Evolutionary conservation across 2,888 invertebrate species (phyloP).

Genomic region (Athalia rosae): DNA sequence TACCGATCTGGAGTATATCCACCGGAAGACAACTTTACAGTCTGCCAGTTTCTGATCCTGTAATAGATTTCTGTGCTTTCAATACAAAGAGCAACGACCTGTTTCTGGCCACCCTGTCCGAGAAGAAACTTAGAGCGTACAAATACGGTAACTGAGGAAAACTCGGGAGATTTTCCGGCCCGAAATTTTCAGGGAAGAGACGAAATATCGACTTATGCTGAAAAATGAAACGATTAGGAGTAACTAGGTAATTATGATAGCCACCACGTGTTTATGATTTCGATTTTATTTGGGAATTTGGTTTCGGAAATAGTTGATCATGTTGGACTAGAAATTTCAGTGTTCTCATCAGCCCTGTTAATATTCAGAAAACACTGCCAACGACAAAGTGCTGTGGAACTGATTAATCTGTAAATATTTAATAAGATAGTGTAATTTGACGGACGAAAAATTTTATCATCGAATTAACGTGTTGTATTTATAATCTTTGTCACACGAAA

Average conservation of each 20-base stretch:
- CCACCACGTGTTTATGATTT: too few species aligned
- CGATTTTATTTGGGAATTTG: too few species aligned
- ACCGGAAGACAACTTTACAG: constrained; percentile 76
- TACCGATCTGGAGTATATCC: constrained; percentile 80
- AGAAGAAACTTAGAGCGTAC: constrained; percentile 81
- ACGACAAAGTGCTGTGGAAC: background rate
- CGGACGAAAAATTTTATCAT: background rate
- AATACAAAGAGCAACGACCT: constrained; percentile 75
- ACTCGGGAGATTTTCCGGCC: background rate
- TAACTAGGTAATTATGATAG: background rate
- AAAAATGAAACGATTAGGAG: constrained; percentile 6
- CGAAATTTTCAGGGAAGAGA: background rate
- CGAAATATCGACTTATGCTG: background rate
- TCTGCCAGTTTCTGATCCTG: constrained; percentile 79
- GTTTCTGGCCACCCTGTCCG: constrained; percentile 80
- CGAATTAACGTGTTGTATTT: constrained; percentile 8
- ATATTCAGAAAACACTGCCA: background rate
- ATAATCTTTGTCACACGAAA: background rate
- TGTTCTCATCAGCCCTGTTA: background rate
- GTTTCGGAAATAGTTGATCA: too few species aligned
- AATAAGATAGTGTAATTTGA: constrained; percentile 8
- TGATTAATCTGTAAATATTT: constrained; percentile 5
- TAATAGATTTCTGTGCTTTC: constrained; percentile 82
- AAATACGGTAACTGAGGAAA: constrained; percentile 67
- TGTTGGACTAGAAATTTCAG: too few species aligned